Evolutionary conservation across 1,140 invertebrate genomes (phyloP), one percentile per base, ranked within the genome.

Genomic region (Idris sp.): DNA sequence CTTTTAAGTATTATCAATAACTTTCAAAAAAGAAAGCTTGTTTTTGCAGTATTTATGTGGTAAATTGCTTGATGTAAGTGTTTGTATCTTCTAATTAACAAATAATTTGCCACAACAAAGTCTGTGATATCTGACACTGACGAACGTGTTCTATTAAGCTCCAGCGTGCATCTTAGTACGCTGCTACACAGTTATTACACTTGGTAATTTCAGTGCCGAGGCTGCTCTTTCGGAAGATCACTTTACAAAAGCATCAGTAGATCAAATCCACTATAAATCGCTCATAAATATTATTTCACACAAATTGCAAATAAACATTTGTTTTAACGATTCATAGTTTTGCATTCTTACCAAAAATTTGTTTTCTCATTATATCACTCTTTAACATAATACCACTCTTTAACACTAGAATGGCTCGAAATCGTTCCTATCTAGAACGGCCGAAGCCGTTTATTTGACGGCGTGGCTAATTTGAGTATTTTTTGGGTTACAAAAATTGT

Each of bases 111-210:
- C 46, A 46, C 36, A 44, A 62, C 56, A 46, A 53, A 61, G 56
- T 65, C 40, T 7, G 49, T 35, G 67, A 71, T 71, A 71, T 44
- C 56, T 18, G 56, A 71, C 56, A 61, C 67, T 48, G 15, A 5
- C 30, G 35, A 53, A 56, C 56, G 56, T 48, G 48, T 61, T 71
- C 56, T 71, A 54, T 62, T 56, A 71, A 71, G 56, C 22, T 41
- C 25, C 54, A 14, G 13, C 14, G 35, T 33, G 41, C 49, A 38
- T 14, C 67, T 62, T 51, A 46, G 38, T 35, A 53, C 33, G 67
- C 48, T 54, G 40, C 65, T 69, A 53, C 54, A 49, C 56, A 61
- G 65, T 72, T 77, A 77, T 79, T 74, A 74, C 71, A 74, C 62
- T 56, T 43, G 54, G 61, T 72, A 74, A 79, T 79, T 77, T 64